phyloP scores from a whole-genome alignment of 2,113 vertebrate species.

The Etia nguti region DNA sequence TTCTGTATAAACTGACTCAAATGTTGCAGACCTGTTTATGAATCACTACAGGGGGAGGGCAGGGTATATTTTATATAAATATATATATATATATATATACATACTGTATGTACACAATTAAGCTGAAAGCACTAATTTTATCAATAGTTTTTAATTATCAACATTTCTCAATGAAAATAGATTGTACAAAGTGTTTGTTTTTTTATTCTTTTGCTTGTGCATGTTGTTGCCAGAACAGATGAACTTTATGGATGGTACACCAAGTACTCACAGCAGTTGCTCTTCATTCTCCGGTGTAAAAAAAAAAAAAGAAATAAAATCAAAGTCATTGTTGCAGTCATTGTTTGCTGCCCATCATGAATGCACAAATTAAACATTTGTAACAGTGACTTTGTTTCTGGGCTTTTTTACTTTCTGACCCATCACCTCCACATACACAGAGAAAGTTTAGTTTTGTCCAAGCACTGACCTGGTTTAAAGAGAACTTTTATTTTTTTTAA shows the following conservation, averaged over 20 bases:
- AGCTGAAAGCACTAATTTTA: slow-evolving; percentile 96
- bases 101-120: slow-evolving; percentile 78
- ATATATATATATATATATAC: slow-evolving; percentile 52
- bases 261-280: slow-evolving; percentile 77
- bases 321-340: slow-evolving; percentile 79
- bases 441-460: not conserved
- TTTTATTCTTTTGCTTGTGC: slow-evolving; percentile 83
- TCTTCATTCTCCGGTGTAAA: slow-evolving; percentile 68
- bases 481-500: slow-evolving; percentile 68
- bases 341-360: slow-evolving; percentile 77
- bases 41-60: slow-evolving; percentile 65
- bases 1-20: slow-evolving; percentile 7
- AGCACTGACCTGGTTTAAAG: slow-evolving; percentile 30
- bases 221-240: slow-evolving; percentile 80
- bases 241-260: slow-evolving; percentile 88
- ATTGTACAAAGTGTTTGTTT: slow-evolving; percentile 92
- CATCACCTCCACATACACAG: not conserved
- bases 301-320: not conserved
- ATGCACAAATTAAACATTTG: slow-evolving; percentile 89
- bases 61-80: slow-evolving; percentile 65
- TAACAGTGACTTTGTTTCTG: slow-evolving; percentile 35
- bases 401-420: not conserved
- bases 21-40: slow-evolving; percentile 39
- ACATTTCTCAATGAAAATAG: slow-evolving; percentile 85
- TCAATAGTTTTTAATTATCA: slow-evolving; percentile 81